Percentiles rank a stretch among this genome's conserved stretches.
Conservation (phyloP, 2,797 vertebrate genomes). For the Cuniculus paca region DNA sequence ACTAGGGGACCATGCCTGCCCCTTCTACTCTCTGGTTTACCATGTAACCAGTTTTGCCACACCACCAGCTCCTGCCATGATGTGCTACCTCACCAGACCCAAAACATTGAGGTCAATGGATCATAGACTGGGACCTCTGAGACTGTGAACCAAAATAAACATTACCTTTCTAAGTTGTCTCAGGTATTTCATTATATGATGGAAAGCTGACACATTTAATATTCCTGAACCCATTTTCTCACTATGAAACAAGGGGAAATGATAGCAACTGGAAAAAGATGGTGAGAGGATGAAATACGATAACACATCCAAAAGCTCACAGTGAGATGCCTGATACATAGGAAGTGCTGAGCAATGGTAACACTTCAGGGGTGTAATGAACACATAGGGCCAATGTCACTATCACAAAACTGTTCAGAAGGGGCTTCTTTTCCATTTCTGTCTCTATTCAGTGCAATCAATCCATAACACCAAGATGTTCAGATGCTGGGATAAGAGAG, state of each 20-base stretch:
- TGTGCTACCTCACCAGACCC: background rate
- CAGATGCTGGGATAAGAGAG: background rate
- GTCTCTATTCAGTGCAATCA: background rate
- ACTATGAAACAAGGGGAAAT: background rate
- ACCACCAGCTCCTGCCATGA: background rate
- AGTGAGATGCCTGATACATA: background rate
- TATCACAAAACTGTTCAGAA: background rate
- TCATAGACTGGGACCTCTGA: background rate
- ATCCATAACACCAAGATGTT: background rate
- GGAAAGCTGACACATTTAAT: background rate
- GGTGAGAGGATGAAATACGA: background rate
- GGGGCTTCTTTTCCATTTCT: background rate
- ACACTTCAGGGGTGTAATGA: background rate
- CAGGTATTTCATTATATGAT: background rate
- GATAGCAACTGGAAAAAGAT: background rate
- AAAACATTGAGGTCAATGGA: too few species aligned
- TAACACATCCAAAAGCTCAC: background rate
- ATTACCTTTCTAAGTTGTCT: background rate
- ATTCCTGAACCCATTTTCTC: background rate
- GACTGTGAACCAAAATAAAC: background rate
- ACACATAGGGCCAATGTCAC: background rate
- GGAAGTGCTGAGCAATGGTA: rapidly evolving
- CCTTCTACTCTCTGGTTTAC: background rate
- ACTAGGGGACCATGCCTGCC: too few species aligned
- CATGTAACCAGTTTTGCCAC: background rate